phyloP scores from a whole-genome alignment of 2,797 vertebrate species.

The Premnoplex brunnescens region DNA sequence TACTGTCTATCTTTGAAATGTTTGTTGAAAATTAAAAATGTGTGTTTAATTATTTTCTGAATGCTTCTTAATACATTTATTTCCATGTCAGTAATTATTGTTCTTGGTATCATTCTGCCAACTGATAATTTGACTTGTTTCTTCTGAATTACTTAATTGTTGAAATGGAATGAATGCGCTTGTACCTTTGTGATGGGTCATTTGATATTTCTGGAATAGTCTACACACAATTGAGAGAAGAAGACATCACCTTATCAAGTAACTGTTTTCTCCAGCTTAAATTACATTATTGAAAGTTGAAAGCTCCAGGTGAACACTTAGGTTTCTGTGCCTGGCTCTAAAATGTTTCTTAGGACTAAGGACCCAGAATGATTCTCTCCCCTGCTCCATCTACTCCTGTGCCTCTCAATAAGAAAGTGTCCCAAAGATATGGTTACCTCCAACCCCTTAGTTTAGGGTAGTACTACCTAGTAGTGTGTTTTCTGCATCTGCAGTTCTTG shows the following conservation, averaged over 20 bases:
- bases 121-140: not conserved
- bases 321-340: not conserved
- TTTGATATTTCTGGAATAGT: constrained; percentile 4
- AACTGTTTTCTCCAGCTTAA: not conserved
- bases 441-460: not conserved
- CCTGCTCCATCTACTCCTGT: not conserved
- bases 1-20: not conserved
- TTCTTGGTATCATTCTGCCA: not conserved
- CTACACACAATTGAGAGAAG: not conserved
- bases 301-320: not conserved
- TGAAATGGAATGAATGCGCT: not conserved
- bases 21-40: not conserved
- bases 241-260: not conserved
- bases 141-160: not conserved
- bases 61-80: not conserved
- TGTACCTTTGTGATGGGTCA: not conserved
- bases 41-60: not conserved
- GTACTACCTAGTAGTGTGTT: not conserved
- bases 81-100: not conserved
- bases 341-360: not conserved
- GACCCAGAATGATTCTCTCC: not conserved
- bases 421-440: not conserved
- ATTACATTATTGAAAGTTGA: not conserved
- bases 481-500: not conserved
- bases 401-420: not conserved